Base-by-base conservation (phyloP, 2,888 invertebrate species). In the Crioceris asparagi region DNA sequence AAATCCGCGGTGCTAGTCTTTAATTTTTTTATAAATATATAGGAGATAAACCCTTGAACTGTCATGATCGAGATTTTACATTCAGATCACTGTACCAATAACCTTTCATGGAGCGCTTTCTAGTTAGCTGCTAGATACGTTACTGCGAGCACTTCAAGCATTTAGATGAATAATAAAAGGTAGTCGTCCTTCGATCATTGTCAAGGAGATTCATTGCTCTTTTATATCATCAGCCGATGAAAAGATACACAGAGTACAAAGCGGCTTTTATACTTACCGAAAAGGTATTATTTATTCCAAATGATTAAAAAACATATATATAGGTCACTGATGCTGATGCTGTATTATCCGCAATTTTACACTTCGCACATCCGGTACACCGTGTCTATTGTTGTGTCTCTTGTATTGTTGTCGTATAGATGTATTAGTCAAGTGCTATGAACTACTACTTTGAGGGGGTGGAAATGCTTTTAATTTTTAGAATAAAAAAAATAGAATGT, bases 341-440 rank as follows among this genome's bases (percentile, higher is more conserved):
- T 26, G 40, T 56, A 55, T 54, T 54, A 56, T 57, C 56, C 57
- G 55, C 53, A 50, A 52, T 47, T 52, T 49, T 32, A 43, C 52
- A 50, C 56, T 54, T 47, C 50, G 49, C 54, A 55, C 53, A 52
- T 57, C 55, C 56, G 55, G 51, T 53, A 40, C 35, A 40, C n/a
- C n/a, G n/a, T n/a, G 39, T 29, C 38, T 45, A 41, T 51, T 53
- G 52, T 53, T 55, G 53, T 55, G 49, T 51, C 45, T 46, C n/a
- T n/a, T n/a, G n/a, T n/a, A n/a, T n/a, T n/a, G n/a, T n/a, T n/a
- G n/a, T n/a, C n/a, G n/a, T n/a, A n/a, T n/a, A n/a, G n/a, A n/a
- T n/a, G n/a, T n/a, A n/a, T n/a, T n/a, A n/a, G n/a, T n/a, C n/a
- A n/a, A n/a, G n/a, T n/a, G n/a, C n/a, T n/a, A n/a, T n/a, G n/a